Evolutionary conservation across 2,113 vertebrate genomes (phyloP), one percentile per base, ranked within the genome.

Genomic region (Corythaixoides concolor): DNA sequence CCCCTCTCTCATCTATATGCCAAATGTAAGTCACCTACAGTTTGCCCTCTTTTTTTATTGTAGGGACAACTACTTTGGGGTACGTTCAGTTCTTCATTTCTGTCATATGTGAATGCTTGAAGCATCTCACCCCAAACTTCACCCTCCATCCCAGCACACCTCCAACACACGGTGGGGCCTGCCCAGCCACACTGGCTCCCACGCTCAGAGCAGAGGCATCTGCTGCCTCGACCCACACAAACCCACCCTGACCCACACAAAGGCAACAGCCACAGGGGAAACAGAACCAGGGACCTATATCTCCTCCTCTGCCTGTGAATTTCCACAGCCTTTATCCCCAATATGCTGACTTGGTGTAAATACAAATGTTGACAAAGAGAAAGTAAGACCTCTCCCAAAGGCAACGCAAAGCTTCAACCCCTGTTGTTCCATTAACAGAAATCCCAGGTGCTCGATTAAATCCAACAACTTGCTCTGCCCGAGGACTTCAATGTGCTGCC

Each of bases 191-290:
- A 3, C 26, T 2, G 33, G 21, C 32, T 55, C 12, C 55, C 39
- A 14, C 1, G 1, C 7, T 19, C 39, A 13, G 41, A 53, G 32
- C 8, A 45, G 26, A 15, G 18, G 5, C 3, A 8, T 0, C 0
- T 9, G 9, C 11, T 52, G 18, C 68, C 53, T 8, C 9, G 0
- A 19, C 23, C 28, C 45, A 62, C 17, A 47, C 11, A 12, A 30
- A 8, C 5, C 43, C 59, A 45, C 4, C 17, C 35, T 27, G 1
- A 5, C 43, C 60, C 37, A 8, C 0, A 0, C 3, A 32, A 74
- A 47, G 7, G 27, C 7, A 55, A 24, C 6, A 41, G 15, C 17
- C 68, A 6, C 28, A 22, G 19, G 13, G 23, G 16, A 67, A n/a
- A 56, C 0, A 6, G 24, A 67, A n/a, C 63, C 0, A 6, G 24